Conservation (phyloP, 2,888 invertebrate genomes). For the Oscheius sp. region DNA sequence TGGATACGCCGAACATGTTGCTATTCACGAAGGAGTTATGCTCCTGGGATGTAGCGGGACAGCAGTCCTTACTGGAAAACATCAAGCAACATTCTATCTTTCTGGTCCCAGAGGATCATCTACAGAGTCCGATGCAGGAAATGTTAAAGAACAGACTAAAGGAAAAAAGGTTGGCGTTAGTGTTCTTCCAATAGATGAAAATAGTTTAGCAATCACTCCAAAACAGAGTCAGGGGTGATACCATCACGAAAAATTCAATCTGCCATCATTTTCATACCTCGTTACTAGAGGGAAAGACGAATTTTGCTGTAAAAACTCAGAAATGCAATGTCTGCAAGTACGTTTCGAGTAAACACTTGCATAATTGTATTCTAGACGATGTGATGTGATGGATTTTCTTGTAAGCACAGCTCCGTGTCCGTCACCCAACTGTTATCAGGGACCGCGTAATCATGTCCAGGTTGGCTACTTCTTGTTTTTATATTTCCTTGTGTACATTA, state of each 20-base stretch:
- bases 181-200: background rate
- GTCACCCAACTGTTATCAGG: constrained; percentile 41
- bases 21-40: constrained; percentile 78
- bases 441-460: constrained; percentile 38
- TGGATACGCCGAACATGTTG: constrained; percentile 90
- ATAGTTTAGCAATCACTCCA: background rate
- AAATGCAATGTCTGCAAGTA: constrained; percentile 28
- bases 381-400: constrained; percentile 46
- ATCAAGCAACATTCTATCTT: constrained; percentile 10
- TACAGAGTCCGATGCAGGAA: constrained; percentile 1
- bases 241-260: background rate
- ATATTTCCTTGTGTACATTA: background rate
- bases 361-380: constrained; percentile 38
- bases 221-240: background rate
- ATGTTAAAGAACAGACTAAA: background rate
- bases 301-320: constrained; percentile 3
- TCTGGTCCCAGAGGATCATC: constrained; percentile 25
- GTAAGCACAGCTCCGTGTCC: constrained; percentile 49
- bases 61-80: constrained; percentile 13
- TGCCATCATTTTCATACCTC: constrained; percentile 27
- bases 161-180: background rate
- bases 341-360: background rate
- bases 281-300: constrained; percentile 16
- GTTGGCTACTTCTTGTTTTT: background rate
- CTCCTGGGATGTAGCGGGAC: constrained; percentile 28